These are phyloP conservation scores for Notocelia uddmanniana DNA, from an alignment of 2,888 invertebrate genomes.

Conservation along the genomic window DNA sequence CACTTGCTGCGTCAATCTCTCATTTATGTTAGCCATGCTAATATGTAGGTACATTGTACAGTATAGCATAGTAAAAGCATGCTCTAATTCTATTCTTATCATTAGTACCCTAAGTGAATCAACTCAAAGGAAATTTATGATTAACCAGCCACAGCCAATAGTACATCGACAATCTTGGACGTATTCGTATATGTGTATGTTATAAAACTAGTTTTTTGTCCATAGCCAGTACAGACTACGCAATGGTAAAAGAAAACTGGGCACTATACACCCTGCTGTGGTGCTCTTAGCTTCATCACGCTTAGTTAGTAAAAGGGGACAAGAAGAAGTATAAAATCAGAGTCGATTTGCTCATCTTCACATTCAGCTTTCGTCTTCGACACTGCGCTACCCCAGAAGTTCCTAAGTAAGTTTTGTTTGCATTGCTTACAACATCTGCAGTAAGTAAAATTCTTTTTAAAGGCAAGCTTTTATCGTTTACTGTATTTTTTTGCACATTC, in stretches of 20 bases:
- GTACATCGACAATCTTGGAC: constrained; percentile 12
- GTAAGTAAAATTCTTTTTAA: background rate
- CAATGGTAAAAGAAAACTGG: constrained; percentile 11
- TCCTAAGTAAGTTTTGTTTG: constrained; percentile 26
- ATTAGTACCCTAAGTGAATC: background rate
- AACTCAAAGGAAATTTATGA: constrained; percentile 34
- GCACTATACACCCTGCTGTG: constrained; percentile 57
- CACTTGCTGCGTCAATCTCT: too few relatives aligned
- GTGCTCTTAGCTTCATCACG: constrained; percentile 55
- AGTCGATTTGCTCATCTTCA: constrained; percentile 51
- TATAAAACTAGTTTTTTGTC: background rate
- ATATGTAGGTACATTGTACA: too few relatives aligned
- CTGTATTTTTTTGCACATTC: too few relatives aligned
- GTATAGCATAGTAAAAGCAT: too few relatives aligned
- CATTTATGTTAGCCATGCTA: too few relatives aligned
- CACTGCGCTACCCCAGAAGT: constrained; percentile 49
- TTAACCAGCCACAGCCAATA: constrained; percentile 3
- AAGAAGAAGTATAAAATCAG: constrained; percentile 67
- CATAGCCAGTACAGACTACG: background rate
- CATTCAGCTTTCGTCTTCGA: constrained; percentile 57
- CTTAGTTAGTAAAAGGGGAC: constrained; percentile 63
- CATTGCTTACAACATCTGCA: background rate
- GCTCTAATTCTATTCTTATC: background rate
- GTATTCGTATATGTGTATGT: background rate
- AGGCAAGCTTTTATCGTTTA: too few relatives aligned